Evolutionary conservation across 2,113 vertebrate species (phyloP).

Genomic region (Meriones unguiculatus): DNA sequence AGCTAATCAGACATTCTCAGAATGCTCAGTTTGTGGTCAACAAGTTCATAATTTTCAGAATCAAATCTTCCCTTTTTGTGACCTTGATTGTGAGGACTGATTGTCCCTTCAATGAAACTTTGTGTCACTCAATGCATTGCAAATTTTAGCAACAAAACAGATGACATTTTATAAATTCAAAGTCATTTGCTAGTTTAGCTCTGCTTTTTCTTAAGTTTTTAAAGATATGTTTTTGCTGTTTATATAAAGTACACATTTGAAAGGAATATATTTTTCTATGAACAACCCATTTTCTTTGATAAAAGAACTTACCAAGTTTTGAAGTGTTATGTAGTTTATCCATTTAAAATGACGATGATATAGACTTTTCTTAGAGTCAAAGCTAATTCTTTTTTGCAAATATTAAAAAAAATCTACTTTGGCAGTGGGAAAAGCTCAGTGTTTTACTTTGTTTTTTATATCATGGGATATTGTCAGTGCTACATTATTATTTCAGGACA

Average conservation of each 20-base stretch:
- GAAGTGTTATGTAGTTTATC: background rate
- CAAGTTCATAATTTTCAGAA: background rate
- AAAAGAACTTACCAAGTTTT: background rate
- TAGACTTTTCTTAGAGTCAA: background rate
- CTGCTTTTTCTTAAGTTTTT: conserved; percentile 2
- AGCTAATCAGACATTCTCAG: background rate
- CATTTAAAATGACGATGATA: background rate
- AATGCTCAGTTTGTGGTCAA: background rate
- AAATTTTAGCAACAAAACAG: conserved; percentile 53
- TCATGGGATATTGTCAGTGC: background rate
- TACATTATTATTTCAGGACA: background rate
- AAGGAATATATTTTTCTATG: conserved; percentile 1
- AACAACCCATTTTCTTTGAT: background rate
- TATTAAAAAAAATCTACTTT: background rate
- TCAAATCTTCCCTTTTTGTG: conserved; percentile 5
- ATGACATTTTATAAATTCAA: background rate
- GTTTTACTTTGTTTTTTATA: background rate
- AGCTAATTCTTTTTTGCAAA: background rate
- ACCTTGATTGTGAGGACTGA: background rate
- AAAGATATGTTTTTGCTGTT: background rate
- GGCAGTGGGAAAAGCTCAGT: background rate
- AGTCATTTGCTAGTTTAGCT: conserved; percentile 44
- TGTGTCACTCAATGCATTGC: background rate
- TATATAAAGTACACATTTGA: background rate
- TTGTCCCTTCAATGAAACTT: conserved; percentile 19